Percentiles rank a stretch among this genome's conserved stretches.
These are phyloP conservation scores for Sarcophaga caerulescens DNA, from an alignment of 2,888 invertebrate genomes.

Conservation along the genomic window DNA sequence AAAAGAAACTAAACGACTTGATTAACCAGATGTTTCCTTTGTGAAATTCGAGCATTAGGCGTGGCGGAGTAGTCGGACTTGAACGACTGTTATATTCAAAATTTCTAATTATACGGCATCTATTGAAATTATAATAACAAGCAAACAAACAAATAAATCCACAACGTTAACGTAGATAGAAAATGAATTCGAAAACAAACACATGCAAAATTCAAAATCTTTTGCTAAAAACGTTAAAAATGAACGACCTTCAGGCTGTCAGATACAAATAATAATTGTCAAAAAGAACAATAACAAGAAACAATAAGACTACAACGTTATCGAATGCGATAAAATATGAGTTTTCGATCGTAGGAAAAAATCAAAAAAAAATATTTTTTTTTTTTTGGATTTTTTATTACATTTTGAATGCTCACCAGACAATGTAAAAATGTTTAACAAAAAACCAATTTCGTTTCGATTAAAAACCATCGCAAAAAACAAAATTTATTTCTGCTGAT, in stretches of 20 bases:
- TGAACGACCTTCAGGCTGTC: slow-evolving; percentile 26
- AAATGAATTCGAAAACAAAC: slow-evolving; percentile 19
- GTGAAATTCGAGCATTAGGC: no score
- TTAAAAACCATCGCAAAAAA: slow-evolving; percentile 19
- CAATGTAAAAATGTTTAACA: slow-evolving; percentile 35
- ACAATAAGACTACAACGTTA: background rate
- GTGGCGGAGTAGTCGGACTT: no score
- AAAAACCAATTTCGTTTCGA: slow-evolving; percentile 9
- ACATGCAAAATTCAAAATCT: background rate
- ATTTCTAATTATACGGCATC: background rate
- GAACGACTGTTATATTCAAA: background rate
- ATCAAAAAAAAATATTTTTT: no score
- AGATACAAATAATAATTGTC: slow-evolving; percentile 41
- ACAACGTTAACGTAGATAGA: slow-evolving; percentile 5
- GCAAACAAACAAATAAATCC: background rate
- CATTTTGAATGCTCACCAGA: slow-evolving; percentile 26
- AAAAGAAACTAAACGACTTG: no score
- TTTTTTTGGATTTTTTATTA: slow-evolving; percentile 16
- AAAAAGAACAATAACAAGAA: slow-evolving; percentile 30
- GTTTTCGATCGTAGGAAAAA: background rate
- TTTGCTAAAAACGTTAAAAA: background rate
- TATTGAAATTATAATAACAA: background rate
- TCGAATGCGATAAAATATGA: slow-evolving; percentile 11
- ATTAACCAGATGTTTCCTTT: no score
- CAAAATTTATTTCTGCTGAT: background rate